These are phyloP conservation scores for Pachydiplax longipennis DNA, from an alignment of 2,888 invertebrate genomes.

Conservation along the genomic window DNA sequence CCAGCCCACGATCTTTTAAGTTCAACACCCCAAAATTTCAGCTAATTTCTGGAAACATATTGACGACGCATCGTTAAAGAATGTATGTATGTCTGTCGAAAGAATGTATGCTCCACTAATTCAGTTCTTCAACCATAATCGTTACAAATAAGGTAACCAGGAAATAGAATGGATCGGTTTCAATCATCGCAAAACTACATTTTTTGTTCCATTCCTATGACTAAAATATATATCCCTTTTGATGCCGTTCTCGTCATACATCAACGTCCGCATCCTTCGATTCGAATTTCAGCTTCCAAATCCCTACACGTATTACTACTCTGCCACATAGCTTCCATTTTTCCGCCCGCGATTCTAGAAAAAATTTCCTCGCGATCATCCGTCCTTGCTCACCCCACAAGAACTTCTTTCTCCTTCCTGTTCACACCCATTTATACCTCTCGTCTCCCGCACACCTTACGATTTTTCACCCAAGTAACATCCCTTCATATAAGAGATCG, in stretches of 20 bases:
- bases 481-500: conserved; percentile 11
- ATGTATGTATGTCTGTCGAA: no score
- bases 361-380: neutral
- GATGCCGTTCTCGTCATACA: neutral
- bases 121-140: no score
- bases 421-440: neutral
- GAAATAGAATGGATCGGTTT: neutral
- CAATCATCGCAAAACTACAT: neutral
- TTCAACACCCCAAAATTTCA: no score
- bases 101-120: no score
- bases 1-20: no score
- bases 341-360: conserved; percentile 1
- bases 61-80: no score
- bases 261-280: neutral
- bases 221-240: neutral
- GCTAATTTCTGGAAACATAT: no score
- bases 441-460: conserved; percentile 10
- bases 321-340: conserved; percentile 23
- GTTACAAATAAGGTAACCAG: no score
- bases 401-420: neutral
- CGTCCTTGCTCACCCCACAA: neutral
- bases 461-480: conserved; percentile 34
- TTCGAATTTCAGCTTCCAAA: conserved; percentile 10
- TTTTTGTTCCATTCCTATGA: neutral
- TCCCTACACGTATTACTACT: conserved; percentile 23